A percentile compares a stretch with the other conserved stretches of the same genome.
phyloP scores from a whole-genome alignment of 2,113 vertebrate genomes.

The Sitta europaea region DNA sequence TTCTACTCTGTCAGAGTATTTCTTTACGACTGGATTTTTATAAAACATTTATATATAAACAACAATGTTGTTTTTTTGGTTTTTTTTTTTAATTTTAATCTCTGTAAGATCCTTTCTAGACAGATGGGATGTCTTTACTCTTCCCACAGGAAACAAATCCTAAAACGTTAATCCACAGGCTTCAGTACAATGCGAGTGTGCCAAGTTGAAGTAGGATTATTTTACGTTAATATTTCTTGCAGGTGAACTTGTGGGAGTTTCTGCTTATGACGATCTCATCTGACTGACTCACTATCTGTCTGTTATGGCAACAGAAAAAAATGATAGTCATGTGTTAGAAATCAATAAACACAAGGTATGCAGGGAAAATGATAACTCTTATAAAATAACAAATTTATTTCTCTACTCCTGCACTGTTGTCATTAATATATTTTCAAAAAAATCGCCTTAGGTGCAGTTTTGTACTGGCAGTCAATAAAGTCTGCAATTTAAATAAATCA shows the following conservation, averaged over 20 bases:
- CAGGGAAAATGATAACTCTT: not conserved
- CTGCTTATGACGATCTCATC: not conserved
- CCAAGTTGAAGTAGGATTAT: not conserved
- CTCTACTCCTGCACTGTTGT: not conserved
- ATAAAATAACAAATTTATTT: not conserved
- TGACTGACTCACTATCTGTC: not conserved
- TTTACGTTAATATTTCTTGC: not conserved
- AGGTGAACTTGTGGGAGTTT: not conserved
- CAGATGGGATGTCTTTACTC: not conserved
- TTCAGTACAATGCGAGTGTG: not conserved
- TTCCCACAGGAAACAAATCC: not conserved
- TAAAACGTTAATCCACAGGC: not conserved
- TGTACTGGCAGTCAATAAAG: not conserved
- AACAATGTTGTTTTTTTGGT: too few species aligned
- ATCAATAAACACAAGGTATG: not conserved
- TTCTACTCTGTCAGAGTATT: not conserved
- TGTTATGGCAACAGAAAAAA: not conserved
- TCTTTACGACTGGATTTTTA: not conserved
- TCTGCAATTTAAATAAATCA: not conserved
- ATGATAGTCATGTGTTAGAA: not conserved
- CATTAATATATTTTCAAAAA: not conserved
- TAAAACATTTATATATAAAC: not conserved
- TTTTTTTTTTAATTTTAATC: not conserved
- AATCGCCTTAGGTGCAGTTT: not conserved
- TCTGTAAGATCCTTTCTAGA: not conserved